Evolutionary conservation across 2,797 vertebrate genomes (phyloP).

Genomic region (Heteromormyrus szaboi): DNA sequence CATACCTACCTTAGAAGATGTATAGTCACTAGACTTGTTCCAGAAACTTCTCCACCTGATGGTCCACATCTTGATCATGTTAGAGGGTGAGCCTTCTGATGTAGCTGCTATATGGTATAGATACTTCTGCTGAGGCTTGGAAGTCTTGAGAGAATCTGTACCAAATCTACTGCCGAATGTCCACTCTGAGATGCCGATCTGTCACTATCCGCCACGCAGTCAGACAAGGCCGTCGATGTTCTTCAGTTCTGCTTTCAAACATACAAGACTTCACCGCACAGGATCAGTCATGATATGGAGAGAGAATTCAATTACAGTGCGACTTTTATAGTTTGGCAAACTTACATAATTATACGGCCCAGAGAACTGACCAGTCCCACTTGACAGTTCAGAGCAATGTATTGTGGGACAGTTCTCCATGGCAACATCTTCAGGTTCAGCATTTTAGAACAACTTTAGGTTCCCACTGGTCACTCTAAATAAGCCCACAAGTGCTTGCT

Average conservation of each 20-base stretch:
- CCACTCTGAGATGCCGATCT: background rate
- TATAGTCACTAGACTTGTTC: background rate
- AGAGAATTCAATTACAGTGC: background rate
- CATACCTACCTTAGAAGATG: constrained; percentile 1
- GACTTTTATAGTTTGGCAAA: background rate
- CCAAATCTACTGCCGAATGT: background rate
- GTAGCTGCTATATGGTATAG: background rate
- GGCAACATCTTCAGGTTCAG: constrained; percentile 3
- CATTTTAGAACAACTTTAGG: background rate
- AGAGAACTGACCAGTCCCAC: background rate
- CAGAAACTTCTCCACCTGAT: background rate
- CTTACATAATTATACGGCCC: background rate
- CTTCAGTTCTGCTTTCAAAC: background rate
- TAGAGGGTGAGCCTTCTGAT: background rate
- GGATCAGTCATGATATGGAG: background rate
- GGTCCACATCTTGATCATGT: constrained; percentile 8
- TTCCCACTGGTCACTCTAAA: background rate
- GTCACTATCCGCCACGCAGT: background rate
- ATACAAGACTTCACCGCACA: background rate
- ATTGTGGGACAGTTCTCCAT: constrained; percentile 11
- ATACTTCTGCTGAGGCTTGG: background rate
- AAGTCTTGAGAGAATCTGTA: background rate
- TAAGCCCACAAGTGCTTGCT: background rate
- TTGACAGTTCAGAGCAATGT: background rate
- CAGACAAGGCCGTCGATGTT: background rate